phyloP scores from a whole-genome alignment of 2,113 vertebrate genomes.

The Halcyon malimbica region DNA sequence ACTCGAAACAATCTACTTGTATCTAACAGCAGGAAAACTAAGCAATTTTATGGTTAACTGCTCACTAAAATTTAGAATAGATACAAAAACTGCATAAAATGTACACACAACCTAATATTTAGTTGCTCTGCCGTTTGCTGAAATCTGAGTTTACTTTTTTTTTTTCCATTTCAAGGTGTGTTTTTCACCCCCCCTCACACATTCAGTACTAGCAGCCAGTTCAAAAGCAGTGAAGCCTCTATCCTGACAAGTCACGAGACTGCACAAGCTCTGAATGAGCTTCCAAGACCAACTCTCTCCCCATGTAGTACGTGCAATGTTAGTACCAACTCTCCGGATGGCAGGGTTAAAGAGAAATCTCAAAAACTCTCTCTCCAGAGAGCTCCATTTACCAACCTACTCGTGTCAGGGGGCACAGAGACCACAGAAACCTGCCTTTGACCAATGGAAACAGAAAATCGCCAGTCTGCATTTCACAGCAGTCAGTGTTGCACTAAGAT shows the following conservation, averaged over 20 bases:
- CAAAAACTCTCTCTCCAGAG: not conserved
- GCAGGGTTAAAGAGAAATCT: slow-evolving; percentile 51
- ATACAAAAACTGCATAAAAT: slow-evolving; percentile 69
- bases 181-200: not conserved
- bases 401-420: slow-evolving; percentile 29
- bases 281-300: slow-evolving; percentile 38
- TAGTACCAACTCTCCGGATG: slow-evolving; percentile 48
- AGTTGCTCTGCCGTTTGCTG: slow-evolving; percentile 56
- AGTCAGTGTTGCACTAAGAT: slow-evolving; percentile 63
- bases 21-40: slow-evolving; percentile 74
- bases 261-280: not conserved
- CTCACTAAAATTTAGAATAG: slow-evolving; percentile 71
- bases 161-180: not conserved
- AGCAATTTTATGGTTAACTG: slow-evolving; percentile 67
- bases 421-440: slow-evolving; percentile 19
- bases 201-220: slow-evolving; percentile 31
- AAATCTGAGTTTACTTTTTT: not conserved
- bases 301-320: not conserved
- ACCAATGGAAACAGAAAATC: slow-evolving; percentile 44
- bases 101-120: slow-evolving; percentile 64
- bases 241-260: slow-evolving; percentile 1
- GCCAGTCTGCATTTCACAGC: slow-evolving; percentile 60
- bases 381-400: slow-evolving; percentile 25
- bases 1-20: slow-evolving; percentile 69
- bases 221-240: slow-evolving; percentile 53